These are phyloP conservation scores for Helleia helle DNA, from an alignment of 2,888 invertebrate genomes.

Conservation along the genomic window DNA sequence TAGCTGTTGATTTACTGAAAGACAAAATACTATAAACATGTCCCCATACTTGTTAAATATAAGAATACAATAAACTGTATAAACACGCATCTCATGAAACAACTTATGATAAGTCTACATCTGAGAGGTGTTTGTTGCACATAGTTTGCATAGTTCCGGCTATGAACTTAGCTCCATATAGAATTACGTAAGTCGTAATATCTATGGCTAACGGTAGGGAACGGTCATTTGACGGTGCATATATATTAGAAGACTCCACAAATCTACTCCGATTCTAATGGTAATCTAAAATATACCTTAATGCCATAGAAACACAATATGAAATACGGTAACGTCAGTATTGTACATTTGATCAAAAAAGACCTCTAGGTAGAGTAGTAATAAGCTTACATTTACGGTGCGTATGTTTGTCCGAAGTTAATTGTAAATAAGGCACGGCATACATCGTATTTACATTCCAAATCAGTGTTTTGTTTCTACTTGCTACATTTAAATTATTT, in stretches of 20 bases:
- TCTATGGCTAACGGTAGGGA: conserved; percentile 42
- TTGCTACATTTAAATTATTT: neutral
- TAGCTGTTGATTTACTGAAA: too few relatives aligned
- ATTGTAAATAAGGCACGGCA: neutral
- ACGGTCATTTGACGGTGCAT: conserved; percentile 26
- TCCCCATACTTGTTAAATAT: too few relatives aligned
- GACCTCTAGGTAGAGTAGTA: neutral
- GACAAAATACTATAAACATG: too few relatives aligned
- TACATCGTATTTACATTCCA: neutral
- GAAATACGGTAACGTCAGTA: neutral
- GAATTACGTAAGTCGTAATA: conserved; percentile 24
- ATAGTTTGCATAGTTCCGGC: conserved; percentile 11
- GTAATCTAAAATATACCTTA: neutral
- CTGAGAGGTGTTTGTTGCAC: conserved; percentile 8
- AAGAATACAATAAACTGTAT: neutral
- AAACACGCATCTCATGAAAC: neutral
- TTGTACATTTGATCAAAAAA: neutral
- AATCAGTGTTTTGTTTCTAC: neutral
- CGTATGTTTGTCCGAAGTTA: neutral
- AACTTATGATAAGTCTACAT: conserved; percentile 1
- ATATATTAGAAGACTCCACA: neutral
- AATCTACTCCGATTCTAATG: neutral
- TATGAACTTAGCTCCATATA: conserved; percentile 4
- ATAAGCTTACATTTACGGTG: neutral
- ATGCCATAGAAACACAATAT: neutral